Evolutionary conservation across 2,888 invertebrate species (phyloP).

Genomic region (Alloscopus bannaensis): DNA sequence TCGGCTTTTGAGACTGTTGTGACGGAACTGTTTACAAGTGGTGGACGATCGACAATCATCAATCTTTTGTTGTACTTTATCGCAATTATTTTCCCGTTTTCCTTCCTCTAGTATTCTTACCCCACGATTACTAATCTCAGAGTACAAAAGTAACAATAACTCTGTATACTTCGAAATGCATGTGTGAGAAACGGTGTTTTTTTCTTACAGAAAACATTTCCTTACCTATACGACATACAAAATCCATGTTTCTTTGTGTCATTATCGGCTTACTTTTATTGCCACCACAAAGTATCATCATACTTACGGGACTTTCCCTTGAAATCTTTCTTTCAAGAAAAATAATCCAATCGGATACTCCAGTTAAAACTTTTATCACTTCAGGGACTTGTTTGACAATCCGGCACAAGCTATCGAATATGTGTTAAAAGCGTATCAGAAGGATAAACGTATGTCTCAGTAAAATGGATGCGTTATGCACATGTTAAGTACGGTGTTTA

Average conservation of each 20-base stretch:
- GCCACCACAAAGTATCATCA: constrained; percentile 43
- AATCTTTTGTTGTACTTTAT: constrained; percentile 37
- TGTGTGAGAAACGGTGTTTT: constrained; percentile 4
- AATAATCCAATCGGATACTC: neutral
- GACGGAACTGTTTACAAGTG: constrained; percentile 54
- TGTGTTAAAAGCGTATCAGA: constrained; percentile 3
- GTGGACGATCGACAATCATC: constrained; percentile 23
- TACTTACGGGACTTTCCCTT: constrained; percentile 15
- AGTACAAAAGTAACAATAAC: too few relatives aligned
- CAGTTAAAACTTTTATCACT: neutral
- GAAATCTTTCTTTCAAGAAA: neutral
- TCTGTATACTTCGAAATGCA: neutral
- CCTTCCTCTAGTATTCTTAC: neutral
- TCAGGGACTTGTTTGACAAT: constrained; percentile 33
- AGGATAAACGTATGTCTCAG: neutral
- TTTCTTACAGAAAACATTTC: too few relatives aligned
- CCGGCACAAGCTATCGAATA: constrained; percentile 31
- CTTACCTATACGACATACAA: too few relatives aligned
- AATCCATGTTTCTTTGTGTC: constrained; percentile 26
- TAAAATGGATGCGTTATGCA: constrained; percentile 19
- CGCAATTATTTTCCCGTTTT: constrained; percentile 6
- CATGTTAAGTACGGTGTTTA: constrained; percentile 3
- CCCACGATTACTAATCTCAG: neutral
- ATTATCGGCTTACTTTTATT: constrained; percentile 58
- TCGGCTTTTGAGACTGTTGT: constrained; percentile 31